Base-by-base conservation (phyloP, 2,113 vertebrate genomes). In the Cervus canadensis region DNA sequence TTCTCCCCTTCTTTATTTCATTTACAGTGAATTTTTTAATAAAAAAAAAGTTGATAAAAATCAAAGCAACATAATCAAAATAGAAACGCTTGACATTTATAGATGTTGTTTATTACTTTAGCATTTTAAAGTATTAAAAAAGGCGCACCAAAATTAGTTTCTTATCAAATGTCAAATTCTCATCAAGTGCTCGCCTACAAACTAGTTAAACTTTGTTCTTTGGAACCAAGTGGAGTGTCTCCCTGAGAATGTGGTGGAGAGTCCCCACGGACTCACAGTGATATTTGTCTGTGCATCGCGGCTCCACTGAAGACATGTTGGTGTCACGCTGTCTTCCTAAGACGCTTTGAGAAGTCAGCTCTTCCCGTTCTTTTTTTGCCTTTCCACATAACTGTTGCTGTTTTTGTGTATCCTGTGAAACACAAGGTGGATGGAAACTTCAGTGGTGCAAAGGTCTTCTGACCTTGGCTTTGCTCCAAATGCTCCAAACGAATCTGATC, bases 11-110 rank as follows among this genome's bases (percentile, higher is more conserved):
- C 94, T 97, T 88, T 59, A 52, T 97, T 98, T 97, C 97, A 98
- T 92, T 97, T 96, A 93, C 88, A n/a, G 92, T 52, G 71, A 93
- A 64, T 94, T 98, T 98, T 98, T 98, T 97, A 97, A 97, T 94
- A 97, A 98, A 95, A 94, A 90, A 95, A 90, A 88, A 54, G 82
- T 91, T 95, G 97, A 98, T 98, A 98, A 96, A 97, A 95, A 98
- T 98, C 97, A 97, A 96, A 97, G 91, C 96, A 91, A 92, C 86
- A 23, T 81, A 93, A 98, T 98, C 97, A 97, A 96, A 96, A 97
- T 93, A 97, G 94, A 95, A 94, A 95, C 86, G 87, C 83, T 87
- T 98, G 97, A 98, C 98, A 96, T 97, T 98, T 97, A 96, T 97
- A 94, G 94, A 97, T 94, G 97, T 95, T 98, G 96, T 97, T 98